Conservation (phyloP, 2,113 vertebrate species). For the Hippolais icterina region DNA sequence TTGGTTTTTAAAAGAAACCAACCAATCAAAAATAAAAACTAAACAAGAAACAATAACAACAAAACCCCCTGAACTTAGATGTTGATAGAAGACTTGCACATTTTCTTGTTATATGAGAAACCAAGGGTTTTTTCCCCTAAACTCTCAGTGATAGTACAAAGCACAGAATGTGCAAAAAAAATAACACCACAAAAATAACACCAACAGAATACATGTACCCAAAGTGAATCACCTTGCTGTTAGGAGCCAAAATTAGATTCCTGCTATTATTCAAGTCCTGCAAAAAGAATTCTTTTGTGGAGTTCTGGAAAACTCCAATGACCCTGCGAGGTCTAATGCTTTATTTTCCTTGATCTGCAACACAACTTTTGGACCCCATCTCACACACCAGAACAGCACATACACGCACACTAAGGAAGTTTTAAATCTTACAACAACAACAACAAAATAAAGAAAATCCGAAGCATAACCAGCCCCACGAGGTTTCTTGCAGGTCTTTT, state of each 20-base stretch:
- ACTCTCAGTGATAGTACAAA: neutral
- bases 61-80: neutral
- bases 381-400: rapidly evolving
- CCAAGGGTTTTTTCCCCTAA: rapidly evolving
- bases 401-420: rapidly evolving
- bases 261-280: neutral
- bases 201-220: neutral
- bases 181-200: neutral
- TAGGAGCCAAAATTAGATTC: neutral
- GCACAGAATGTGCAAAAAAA: neutral
- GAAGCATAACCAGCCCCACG: too few species aligned
- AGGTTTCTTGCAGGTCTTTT: neutral
- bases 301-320: neutral
- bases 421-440: neutral
- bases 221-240: neutral
- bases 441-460: neutral
- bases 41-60: neutral
- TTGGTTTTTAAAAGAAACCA: neutral
- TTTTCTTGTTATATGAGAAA: neutral
- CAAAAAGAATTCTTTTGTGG: rapidly evolving
- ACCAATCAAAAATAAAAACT: neutral
- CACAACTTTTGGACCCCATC: neutral
- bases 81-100: neutral
- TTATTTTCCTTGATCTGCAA: neutral
- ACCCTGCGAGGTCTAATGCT: neutral